Evolutionary conservation across 2,113 vertebrate species (phyloP).

Genomic region (Dicaeum eximium): DNA sequence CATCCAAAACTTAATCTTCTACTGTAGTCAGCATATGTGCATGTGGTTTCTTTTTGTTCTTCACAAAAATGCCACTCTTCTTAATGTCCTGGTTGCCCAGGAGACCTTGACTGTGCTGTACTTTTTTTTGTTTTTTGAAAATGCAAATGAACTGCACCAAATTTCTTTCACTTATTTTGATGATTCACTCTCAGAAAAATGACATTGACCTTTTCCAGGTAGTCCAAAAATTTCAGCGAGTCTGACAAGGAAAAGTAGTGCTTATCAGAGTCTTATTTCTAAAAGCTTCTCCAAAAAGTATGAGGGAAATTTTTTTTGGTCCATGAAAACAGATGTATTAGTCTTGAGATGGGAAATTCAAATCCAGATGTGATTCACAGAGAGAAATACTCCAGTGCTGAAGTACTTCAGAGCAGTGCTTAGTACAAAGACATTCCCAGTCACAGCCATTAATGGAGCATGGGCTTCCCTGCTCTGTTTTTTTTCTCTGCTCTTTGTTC

Average conservation of each 20-base stretch:
- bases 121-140: neutral
- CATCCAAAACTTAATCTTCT: neutral
- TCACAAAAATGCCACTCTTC: neutral
- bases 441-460: neutral
- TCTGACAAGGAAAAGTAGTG: neutral
- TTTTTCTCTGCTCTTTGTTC: constrained; percentile 4
- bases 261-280: neutral
- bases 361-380: neutral
- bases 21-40: neutral
- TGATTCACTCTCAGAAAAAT: neutral
- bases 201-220: neutral
- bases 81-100: neutral
- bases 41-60: neutral
- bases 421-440: neutral
- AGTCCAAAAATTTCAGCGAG: neutral
- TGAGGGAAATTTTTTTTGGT: neutral
- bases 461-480: neutral
- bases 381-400: neutral
- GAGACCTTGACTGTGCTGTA: neutral
- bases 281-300: neutral
- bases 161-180: neutral
- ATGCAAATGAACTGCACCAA: neutral
- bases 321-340: neutral
- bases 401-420: neutral
- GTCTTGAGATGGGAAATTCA: neutral